These are phyloP conservation scores for Dinocampus coccinellae DNA, from an alignment of 2,888 invertebrate species.

Conservation along the genomic window DNA sequence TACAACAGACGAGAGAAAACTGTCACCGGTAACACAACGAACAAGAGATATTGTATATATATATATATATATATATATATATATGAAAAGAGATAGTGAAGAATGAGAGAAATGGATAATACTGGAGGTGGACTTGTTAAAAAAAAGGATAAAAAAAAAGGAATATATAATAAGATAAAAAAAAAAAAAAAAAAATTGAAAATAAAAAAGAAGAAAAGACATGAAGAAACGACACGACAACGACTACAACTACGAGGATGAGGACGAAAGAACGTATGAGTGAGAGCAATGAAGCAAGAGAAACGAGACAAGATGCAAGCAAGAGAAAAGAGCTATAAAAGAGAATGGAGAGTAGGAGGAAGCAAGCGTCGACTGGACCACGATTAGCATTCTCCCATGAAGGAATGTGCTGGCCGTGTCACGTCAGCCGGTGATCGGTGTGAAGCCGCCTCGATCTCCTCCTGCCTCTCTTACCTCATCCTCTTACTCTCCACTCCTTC, in stretches of 20 bases:
- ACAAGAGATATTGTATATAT: neutral
- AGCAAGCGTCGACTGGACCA: slow-evolving; percentile 57
- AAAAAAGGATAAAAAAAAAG: slow-evolving; percentile 22
- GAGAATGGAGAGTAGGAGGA: slow-evolving; percentile 50
- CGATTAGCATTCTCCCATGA: slow-evolving; percentile 64
- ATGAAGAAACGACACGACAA: no score
- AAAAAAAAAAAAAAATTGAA: neutral
- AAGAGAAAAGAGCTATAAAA: slow-evolving; percentile 34
- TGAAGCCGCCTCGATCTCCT: slow-evolving; percentile 58
- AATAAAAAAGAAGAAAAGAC: slow-evolving; percentile 27
- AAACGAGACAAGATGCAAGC: slow-evolving; percentile 29
- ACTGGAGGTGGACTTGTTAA: slow-evolving; percentile 17
- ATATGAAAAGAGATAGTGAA: no score
- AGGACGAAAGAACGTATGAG: slow-evolving; percentile 36
- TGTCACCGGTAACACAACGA: slow-evolving; percentile 1
- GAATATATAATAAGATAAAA: no score
- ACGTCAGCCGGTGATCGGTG: slow-evolving; percentile 62
- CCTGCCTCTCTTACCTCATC: slow-evolving; percentile 43
- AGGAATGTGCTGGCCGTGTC: slow-evolving; percentile 63
- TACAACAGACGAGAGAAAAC: slow-evolving; percentile 18
- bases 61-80: neutral
- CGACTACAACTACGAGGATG: slow-evolving; percentile 6
- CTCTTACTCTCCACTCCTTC: slow-evolving; percentile 20
- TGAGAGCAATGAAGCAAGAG: slow-evolving; percentile 40
- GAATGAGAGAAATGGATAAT: no score